These are phyloP conservation scores for Criorhina ranunculi DNA, from an alignment of 2,888 invertebrate species.

Conservation along the genomic window DNA sequence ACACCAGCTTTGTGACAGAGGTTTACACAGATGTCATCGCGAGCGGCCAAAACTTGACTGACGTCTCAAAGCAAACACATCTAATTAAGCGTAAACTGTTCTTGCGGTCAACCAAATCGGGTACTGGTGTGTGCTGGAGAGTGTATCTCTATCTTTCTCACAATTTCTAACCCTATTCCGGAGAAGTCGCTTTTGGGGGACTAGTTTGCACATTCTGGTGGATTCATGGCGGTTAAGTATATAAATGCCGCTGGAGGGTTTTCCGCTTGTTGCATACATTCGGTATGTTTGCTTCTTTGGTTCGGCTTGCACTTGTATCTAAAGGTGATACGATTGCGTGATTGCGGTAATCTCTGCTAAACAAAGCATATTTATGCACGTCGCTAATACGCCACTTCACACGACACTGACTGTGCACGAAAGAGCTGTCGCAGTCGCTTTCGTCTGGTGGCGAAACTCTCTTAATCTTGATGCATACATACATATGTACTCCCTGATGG, in stretches of 20 bases:
- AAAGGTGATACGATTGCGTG: conserved; percentile 72
- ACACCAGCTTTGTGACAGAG: conserved; percentile 65
- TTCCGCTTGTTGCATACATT: conserved; percentile 69
- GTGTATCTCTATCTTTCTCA: conserved; percentile 26
- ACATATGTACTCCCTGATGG: no score
- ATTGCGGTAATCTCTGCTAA: conserved; percentile 75
- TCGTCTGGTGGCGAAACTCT: conserved; percentile 23
- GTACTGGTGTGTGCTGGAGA: conserved; percentile 30
- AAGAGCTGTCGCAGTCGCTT: no score
- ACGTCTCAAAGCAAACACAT: conserved; percentile 56
- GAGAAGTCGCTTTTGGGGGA: background rate
- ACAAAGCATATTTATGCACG: conserved; percentile 69
- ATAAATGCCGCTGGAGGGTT: conserved; percentile 50
- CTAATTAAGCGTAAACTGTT: conserved; percentile 74
- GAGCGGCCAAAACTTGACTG: conserved; percentile 32
- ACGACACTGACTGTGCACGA: conserved; percentile 20
- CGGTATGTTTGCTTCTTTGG: conserved; percentile 16
- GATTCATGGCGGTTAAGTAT: conserved; percentile 53
- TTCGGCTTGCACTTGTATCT: conserved; percentile 43
- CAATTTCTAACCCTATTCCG: conserved; percentile 29
- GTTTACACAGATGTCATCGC: conserved; percentile 57
- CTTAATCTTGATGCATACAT: conserved; percentile 65
- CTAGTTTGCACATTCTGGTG: conserved; percentile 18
- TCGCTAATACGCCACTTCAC: conserved; percentile 30
- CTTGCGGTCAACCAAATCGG: conserved; percentile 67